Conservation (phyloP, 2,888 invertebrate genomes). For the Chrysomela aeneicollis region DNA sequence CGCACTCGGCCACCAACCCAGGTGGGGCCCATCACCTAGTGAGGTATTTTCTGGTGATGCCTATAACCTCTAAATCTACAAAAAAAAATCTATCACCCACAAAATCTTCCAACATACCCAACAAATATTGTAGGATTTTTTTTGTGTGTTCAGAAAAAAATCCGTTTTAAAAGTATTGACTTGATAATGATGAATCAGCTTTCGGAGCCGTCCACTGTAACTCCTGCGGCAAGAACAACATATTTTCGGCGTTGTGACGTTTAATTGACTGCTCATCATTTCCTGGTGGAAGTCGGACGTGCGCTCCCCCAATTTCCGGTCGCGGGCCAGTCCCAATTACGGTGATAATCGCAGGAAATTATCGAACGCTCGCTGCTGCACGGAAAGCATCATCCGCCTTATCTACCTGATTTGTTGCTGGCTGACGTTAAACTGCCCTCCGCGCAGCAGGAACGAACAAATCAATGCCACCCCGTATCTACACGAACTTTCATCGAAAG, state of each 20-base stretch:
- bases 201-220: background rate
- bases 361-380: conserved; percentile 58
- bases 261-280: conserved; percentile 61
- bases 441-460: conserved; percentile 11
- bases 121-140: too few species aligned
- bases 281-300: conserved; percentile 60
- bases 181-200: background rate
- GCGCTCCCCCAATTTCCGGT: conserved; percentile 63
- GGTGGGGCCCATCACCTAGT: too few species aligned
- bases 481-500: too few species aligned
- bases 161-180: too few species aligned
- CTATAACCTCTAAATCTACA: too few species aligned
- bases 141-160: too few species aligned
- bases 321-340: conserved; percentile 61
- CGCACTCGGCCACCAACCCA: too few species aligned
- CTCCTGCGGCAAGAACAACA: background rate
- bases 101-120: too few species aligned
- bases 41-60: too few species aligned
- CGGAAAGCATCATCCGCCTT: conserved; percentile 50
- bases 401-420: conserved; percentile 50
- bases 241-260: conserved; percentile 39
- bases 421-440: background rate
- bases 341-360: conserved; percentile 62
- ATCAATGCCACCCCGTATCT: background rate
- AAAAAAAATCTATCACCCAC: too few species aligned